Conservation (phyloP, 2,113 vertebrate species). For the Peromyscus leucopus region DNA sequence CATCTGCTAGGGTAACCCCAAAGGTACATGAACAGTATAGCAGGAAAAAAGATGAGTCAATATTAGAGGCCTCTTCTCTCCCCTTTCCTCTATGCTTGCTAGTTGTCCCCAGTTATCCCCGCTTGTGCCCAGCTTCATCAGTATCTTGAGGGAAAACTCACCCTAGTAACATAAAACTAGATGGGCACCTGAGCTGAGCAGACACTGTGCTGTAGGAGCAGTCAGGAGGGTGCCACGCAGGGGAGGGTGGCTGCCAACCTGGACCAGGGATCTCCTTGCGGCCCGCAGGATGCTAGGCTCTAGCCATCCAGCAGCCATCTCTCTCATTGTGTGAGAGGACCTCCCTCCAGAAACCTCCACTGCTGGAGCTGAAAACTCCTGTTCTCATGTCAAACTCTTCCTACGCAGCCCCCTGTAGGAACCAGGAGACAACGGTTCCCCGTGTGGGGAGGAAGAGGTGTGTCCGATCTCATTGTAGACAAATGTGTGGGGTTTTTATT, state of each 20-base stretch:
- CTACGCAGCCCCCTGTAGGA: not conserved
- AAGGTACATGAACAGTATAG: not conserved
- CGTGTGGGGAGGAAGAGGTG: not conserved
- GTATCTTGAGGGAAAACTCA: not conserved
- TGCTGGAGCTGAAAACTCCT: not conserved
- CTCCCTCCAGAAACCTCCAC: not conserved
- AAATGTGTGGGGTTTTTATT: not conserved
- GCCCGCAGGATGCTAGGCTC: not conserved
- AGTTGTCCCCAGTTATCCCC: not conserved
- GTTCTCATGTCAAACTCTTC: not conserved
- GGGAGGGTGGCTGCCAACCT: not conserved
- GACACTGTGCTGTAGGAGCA: not conserved
- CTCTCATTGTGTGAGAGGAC: not conserved
- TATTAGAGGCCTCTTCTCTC: not conserved
- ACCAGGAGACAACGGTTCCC: not conserved
- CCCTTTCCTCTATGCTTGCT: no score
- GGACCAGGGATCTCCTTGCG: not conserved
- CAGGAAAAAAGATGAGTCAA: not conserved
- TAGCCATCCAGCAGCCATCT: not conserved
- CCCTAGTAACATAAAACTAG: not conserved
- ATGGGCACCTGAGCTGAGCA: not conserved
- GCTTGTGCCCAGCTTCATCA: not conserved
- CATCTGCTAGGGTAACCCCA: not conserved
- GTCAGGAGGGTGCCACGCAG: accelerated
- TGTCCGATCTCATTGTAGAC: not conserved